A percentile compares a stretch with the other conserved stretches of the same genome.
These are phyloP conservation scores for Brachystomella parvula DNA, from an alignment of 1,140 invertebrate genomes.

Conservation along the genomic window DNA sequence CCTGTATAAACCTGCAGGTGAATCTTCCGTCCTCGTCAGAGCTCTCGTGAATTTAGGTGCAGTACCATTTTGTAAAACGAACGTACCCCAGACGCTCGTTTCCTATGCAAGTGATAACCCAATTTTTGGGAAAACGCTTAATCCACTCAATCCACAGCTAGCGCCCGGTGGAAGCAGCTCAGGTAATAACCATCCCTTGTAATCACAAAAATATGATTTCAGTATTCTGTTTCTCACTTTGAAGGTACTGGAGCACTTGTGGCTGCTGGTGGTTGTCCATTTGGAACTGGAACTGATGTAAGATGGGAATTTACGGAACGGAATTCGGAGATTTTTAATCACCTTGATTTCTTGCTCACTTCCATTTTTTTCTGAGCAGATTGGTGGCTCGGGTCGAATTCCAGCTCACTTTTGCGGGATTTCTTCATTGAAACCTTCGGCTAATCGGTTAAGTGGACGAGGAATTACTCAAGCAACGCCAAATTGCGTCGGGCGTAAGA, in stretches of 20 bases:
- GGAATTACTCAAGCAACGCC: slow-evolving; percentile 14
- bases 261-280: slow-evolving; percentile 8
- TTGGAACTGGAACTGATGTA: slow-evolving; percentile 9
- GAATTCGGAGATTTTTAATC: no score
- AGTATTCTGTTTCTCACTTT: background rate
- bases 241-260: slow-evolving; percentile 3
- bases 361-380: no score
- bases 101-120: slow-evolving; percentile 20
- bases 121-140: slow-evolving; percentile 19
- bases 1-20: slow-evolving; percentile 40
- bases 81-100: slow-evolving; percentile 42
- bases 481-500: slow-evolving; percentile 30
- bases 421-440: slow-evolving; percentile 69
- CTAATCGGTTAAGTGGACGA: slow-evolving; percentile 15
- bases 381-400: slow-evolving; percentile 72
- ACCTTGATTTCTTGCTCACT: background rate
- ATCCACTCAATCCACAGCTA: slow-evolving; percentile 15
- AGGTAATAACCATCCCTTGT: background rate
- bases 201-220: background rate
- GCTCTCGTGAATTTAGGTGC: slow-evolving; percentile 41
- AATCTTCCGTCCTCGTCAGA: slow-evolving; percentile 42
- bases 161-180: slow-evolving; percentile 13
- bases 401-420: slow-evolving; percentile 79
- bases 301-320: background rate
- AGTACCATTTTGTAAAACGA: slow-evolving; percentile 47